These are phyloP conservation scores for Helicolenus hilgendorfi DNA, from an alignment of 2,797 vertebrate species.

Conservation along the genomic window DNA sequence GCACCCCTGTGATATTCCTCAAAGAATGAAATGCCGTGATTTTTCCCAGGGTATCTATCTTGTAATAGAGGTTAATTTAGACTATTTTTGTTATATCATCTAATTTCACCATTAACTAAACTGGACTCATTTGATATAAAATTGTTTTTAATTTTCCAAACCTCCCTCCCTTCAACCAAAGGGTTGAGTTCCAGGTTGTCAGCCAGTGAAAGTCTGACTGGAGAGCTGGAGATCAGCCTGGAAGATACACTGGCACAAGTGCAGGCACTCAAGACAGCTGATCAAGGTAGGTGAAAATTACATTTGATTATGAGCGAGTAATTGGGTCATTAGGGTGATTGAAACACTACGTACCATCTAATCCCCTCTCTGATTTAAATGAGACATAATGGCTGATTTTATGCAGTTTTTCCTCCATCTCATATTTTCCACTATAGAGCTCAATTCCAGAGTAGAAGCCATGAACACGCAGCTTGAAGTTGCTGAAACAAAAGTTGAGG, in stretches of 20 bases:
- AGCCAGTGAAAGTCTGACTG: background rate
- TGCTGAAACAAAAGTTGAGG: conserved; percentile 14
- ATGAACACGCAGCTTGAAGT: background rate
- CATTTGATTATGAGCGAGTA: background rate
- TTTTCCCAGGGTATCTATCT: background rate
- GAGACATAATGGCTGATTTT: background rate
- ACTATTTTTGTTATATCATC: background rate
- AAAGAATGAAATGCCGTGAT: background rate
- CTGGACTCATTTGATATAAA: background rate
- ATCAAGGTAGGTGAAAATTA: background rate
- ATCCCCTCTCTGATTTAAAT: background rate
- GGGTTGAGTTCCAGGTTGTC: background rate
- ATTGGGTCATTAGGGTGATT: background rate
- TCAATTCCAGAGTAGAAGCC: background rate
- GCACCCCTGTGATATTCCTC: background rate
- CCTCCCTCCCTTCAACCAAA: background rate
- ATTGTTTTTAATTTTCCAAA: background rate
- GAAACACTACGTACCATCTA: background rate
- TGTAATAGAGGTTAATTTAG: background rate
- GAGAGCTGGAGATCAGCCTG: background rate
- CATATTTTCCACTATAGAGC: background rate
- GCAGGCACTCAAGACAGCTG: background rate
- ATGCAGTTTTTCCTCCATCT: background rate
- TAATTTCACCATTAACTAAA: background rate
- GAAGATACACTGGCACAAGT: background rate